A percentile compares a stretch with the other conserved stretches of the same genome.
Conservation (phyloP, 2,113 vertebrate genomes). For the Poeciliopsis retropinna region DNA sequence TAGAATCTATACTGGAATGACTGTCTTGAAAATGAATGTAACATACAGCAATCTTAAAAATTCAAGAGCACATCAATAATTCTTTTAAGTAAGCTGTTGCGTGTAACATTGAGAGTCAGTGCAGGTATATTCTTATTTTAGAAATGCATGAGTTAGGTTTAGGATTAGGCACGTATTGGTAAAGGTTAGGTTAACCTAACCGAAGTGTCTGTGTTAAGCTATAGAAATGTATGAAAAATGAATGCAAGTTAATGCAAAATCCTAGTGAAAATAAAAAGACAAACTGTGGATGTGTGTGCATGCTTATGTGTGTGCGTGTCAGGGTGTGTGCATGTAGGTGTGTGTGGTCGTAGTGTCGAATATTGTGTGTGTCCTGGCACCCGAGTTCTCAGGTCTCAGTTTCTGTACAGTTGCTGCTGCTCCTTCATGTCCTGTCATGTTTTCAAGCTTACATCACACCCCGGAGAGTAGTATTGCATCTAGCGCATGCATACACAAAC, state of each 20-base stretch:
- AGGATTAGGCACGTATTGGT: too few relatives aligned
- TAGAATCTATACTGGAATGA: slow-evolving; percentile 8
- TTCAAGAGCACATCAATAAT: background rate
- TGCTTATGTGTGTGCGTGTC: background rate
- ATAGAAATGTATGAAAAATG: too few relatives aligned
- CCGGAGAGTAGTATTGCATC: slow-evolving; percentile 56
- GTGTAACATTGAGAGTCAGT: slow-evolving; percentile 1
- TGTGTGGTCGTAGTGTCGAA: slow-evolving; percentile 11
- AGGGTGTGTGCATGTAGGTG: slow-evolving; percentile 2
- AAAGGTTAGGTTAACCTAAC: too few relatives aligned
- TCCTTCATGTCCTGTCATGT: slow-evolving; percentile 78
- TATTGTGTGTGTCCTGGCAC: slow-evolving; percentile 23
- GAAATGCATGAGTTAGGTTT: background rate
- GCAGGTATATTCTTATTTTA: slow-evolving; percentile 1
- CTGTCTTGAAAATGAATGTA: slow-evolving; percentile 13
- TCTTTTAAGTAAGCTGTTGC: background rate
- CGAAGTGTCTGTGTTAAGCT: too few relatives aligned
- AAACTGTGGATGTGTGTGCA: background rate
- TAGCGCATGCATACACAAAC: slow-evolving; percentile 31
- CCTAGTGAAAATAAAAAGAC: too few relatives aligned
- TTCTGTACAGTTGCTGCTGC: slow-evolving; percentile 79
- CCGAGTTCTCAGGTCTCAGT: slow-evolving; percentile 63
- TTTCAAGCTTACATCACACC: slow-evolving; percentile 80
- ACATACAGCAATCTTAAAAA: background rate
- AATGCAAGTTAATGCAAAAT: too few relatives aligned